Conservation (phyloP, 2,113 vertebrate genomes). For the Dolichallabes microphthalmus region DNA sequence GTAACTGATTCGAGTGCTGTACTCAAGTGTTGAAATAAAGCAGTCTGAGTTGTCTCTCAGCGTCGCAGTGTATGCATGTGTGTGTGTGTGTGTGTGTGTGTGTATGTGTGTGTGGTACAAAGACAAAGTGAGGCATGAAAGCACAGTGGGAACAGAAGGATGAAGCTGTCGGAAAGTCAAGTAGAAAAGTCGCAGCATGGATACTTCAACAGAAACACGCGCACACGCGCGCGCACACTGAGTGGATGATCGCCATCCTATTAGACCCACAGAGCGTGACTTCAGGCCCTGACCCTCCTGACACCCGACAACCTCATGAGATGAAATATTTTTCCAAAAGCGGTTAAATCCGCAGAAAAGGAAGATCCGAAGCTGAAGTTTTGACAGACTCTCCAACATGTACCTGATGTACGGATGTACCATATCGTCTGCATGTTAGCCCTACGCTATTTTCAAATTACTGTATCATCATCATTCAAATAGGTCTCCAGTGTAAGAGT, state of each 20-base stretch:
- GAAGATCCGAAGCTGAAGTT: background rate
- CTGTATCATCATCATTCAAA: too few species aligned
- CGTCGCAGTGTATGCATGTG: background rate
- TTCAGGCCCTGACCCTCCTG: background rate
- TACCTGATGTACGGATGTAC: background rate
- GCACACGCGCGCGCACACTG: background rate
- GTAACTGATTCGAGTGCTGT: background rate
- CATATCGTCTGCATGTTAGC: too few species aligned
- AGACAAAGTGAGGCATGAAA: background rate
- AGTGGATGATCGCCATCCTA: background rate
- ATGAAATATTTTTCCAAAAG: background rate
- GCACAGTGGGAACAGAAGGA: constrained; percentile 12
- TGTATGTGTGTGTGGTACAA: background rate
- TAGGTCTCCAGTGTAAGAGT: too few species aligned
- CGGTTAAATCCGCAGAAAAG: background rate
- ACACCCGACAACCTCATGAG: background rate
- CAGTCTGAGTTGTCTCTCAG: background rate
- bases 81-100: constrained; percentile 18
- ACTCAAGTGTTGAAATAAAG: background rate
- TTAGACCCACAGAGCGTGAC: background rate
- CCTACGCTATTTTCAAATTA: too few species aligned
- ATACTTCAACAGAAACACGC: background rate
- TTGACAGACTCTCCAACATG: background rate
- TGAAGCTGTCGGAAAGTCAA: background rate
- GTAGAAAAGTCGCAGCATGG: background rate